Percentiles rank a stretch among this genome's conserved stretches.
These are phyloP conservation scores for Smutsia gigantea DNA, from an alignment of 2,797 vertebrate genomes.

Conservation along the genomic window DNA sequence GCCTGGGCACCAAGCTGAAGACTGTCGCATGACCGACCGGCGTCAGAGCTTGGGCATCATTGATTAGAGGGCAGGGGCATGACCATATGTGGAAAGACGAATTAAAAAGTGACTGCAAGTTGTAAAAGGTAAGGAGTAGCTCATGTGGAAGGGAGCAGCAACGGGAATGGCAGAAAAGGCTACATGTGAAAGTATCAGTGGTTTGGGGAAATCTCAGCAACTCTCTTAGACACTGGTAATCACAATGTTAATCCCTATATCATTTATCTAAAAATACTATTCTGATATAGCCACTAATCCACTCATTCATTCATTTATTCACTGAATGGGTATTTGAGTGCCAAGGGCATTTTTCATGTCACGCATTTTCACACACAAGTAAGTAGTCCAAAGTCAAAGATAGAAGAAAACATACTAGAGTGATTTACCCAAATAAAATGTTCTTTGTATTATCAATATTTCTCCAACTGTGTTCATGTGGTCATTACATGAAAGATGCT, in stretches of 20 bases:
- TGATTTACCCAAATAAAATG: background rate
- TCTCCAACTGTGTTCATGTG: background rate
- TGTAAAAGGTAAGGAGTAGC: background rate
- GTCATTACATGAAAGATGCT: conserved; percentile 1
- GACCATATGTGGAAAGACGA: background rate
- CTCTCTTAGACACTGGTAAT: background rate
- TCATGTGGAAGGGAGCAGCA: background rate
- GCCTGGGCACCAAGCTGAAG: background rate
- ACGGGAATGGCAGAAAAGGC: background rate
- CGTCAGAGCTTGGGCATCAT: too few species aligned
- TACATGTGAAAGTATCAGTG: background rate
- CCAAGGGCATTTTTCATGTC: background rate
- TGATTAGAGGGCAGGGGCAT: background rate
- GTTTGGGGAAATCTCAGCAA: background rate
- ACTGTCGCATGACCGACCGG: background rate
- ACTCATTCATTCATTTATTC: background rate
- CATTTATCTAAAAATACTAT: background rate
- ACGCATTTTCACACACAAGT: background rate
- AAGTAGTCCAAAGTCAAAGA: conserved; percentile 41
- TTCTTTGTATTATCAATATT: background rate
- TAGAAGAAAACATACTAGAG: background rate
- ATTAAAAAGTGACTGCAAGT: background rate
- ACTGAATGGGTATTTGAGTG: background rate
- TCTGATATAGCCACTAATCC: background rate
- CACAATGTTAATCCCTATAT: background rate